phyloP scores from a whole-genome alignment of 2,888 invertebrate genomes.

The Acanthoscelides obtectus region DNA sequence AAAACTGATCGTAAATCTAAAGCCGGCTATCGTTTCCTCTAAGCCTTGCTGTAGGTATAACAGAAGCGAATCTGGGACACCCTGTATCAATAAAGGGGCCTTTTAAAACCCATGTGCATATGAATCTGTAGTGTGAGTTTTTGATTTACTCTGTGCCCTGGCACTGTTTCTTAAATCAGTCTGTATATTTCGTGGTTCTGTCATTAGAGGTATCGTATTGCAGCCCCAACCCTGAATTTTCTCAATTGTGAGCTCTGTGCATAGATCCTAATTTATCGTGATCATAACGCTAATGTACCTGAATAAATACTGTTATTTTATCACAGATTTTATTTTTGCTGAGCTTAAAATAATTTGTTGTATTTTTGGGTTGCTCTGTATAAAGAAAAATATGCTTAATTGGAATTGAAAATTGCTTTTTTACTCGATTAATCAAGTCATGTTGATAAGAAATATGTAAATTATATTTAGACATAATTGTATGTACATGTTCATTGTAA shows the following conservation, averaged over 20 bases:
- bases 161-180: not conserved
- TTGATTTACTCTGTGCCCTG: no score
- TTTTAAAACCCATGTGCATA: no score
- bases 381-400: slow-evolving; percentile 45
- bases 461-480: slow-evolving; percentile 14
- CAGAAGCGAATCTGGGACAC: no score
- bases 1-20: no score
- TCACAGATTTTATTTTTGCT: not conserved
- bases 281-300: not conserved
- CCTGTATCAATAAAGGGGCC: no score
- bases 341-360: not conserved
- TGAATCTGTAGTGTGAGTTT: no score
- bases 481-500: slow-evolving; percentile 8
- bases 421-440: slow-evolving; percentile 39
- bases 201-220: no score
- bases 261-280: not conserved
- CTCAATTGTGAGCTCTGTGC: not conserved
- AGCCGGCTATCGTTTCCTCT: no score
- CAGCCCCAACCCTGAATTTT: no score
- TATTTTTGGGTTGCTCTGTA: slow-evolving; percentile 31
- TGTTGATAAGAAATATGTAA: slow-evolving; percentile 39
- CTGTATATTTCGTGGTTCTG: not conserved
- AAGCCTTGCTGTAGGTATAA: no score
- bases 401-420: slow-evolving; percentile 51
- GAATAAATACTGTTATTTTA: not conserved